These are phyloP conservation scores for Naso thynnoides DNA, from an alignment of 2,797 vertebrate genomes.

Conservation along the genomic window DNA sequence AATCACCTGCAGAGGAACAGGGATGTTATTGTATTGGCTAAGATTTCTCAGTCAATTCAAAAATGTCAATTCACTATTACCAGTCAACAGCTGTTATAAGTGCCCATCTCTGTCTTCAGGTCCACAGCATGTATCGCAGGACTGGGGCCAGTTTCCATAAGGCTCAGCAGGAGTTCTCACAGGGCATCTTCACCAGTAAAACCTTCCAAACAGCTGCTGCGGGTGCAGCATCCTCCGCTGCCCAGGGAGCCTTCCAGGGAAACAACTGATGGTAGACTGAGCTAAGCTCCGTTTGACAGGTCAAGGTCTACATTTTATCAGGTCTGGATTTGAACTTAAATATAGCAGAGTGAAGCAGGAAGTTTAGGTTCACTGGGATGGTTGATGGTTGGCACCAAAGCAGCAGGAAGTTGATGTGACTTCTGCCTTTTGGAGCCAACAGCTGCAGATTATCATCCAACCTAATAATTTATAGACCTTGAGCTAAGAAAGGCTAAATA, in stretches of 20 bases:
- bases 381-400: too few relatives aligned
- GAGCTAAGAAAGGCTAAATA: constrained; percentile 40
- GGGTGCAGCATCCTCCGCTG: constrained; percentile 85
- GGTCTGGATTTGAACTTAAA: constrained; percentile 32
- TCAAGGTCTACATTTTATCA: constrained; percentile 58
- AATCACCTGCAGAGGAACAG: too few relatives aligned
- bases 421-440: background rate
- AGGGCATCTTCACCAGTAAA: constrained; percentile 92
- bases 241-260: constrained; percentile 88
- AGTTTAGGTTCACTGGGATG: background rate
- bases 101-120: constrained; percentile 76
- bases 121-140: constrained; percentile 92
- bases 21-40: too few relatives aligned
- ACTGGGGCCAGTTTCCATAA: constrained; percentile 97
- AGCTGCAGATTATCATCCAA: constrained; percentile 16
- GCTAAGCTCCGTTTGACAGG: constrained; percentile 26
- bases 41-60: too few relatives aligned
- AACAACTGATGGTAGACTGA: constrained; percentile 71
- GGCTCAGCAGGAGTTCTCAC: constrained; percentile 98
- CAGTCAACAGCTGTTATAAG: too few relatives aligned
- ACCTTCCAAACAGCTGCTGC: constrained; percentile 88
- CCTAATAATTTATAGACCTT: constrained; percentile 59
- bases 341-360: background rate
- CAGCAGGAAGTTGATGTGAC: background rate
- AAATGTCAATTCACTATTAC: too few relatives aligned